phyloP scores from a whole-genome alignment of 2,888 invertebrate species.

The Nomada ferruginata region DNA sequence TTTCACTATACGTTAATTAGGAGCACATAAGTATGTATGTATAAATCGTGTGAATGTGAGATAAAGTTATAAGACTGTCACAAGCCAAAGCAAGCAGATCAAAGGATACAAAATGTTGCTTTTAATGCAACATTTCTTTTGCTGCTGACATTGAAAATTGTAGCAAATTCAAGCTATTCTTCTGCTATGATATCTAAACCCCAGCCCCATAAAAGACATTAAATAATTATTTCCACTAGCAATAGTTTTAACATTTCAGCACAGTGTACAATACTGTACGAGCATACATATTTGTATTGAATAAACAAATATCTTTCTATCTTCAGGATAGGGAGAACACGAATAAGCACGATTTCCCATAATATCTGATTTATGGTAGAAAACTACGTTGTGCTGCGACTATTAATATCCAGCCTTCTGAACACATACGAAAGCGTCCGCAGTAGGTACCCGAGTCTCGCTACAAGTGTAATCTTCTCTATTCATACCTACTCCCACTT shows the following conservation, averaged over 20 bases:
- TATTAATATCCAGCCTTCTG: conserved; percentile 60
- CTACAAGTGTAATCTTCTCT: conserved; percentile 64
- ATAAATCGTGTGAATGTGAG: neutral
- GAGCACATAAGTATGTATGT: too few species aligned
- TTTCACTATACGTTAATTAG: too few species aligned
- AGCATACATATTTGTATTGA: neutral
- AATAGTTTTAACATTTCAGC: neutral
- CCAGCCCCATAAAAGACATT: neutral
- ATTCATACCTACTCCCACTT: conserved; percentile 47
- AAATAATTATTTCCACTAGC: neutral
- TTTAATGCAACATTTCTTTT: conserved; percentile 1
- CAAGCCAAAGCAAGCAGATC: neutral
- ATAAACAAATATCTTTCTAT: neutral
- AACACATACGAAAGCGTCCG: conserved; percentile 66
- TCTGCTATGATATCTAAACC: neutral
- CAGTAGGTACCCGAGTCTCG: conserved; percentile 38
- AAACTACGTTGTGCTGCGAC: conserved; percentile 30
- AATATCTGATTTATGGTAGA: conserved; percentile 27
- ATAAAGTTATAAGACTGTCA: neutral
- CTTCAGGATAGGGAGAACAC: neutral
- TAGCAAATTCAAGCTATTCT: neutral
- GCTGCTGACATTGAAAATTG: conserved; percentile 12
- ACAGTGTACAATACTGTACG: too few species aligned
- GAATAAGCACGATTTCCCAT: conserved; percentile 24
- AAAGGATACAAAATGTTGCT: neutral